A percentile compares a stretch with the other conserved stretches of the same genome.
Evolutionary conservation across 2,113 vertebrate species (phyloP).

Genomic region (Chamaea fasciata): DNA sequence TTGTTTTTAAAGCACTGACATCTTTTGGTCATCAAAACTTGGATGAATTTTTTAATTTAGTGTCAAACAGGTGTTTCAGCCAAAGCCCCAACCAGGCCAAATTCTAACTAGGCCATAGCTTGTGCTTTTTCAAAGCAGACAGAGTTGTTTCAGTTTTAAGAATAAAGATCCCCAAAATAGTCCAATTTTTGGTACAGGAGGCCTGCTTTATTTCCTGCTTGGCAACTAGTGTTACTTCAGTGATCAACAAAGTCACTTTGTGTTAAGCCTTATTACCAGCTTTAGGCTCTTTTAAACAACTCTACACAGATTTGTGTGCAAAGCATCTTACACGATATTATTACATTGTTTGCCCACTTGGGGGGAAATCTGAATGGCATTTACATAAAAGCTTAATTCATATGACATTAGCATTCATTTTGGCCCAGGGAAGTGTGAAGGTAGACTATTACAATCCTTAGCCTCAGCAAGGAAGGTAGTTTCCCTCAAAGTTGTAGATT

Average conservation of each 20-base stretch:
- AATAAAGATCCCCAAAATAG: not conserved
- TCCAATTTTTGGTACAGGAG: not conserved
- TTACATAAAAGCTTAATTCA: not conserved
- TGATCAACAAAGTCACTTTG: not conserved
- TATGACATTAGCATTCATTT: not conserved
- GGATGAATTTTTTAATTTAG: not conserved
- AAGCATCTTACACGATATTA: not conserved
- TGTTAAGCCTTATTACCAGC: not conserved
- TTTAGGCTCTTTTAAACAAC: not conserved
- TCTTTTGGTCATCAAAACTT: constrained; percentile 16
- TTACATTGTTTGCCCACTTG: not conserved
- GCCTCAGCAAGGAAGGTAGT: fast-evolving
- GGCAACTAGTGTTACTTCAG: not conserved
- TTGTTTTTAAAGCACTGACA: not conserved
- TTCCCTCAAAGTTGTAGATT: not conserved
- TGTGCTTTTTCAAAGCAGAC: not conserved
- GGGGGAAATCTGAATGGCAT: not conserved
- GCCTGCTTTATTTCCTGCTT: not conserved
- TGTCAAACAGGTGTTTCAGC: not conserved
- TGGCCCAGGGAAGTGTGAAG: not conserved
- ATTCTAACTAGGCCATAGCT: not conserved
- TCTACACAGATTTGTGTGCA: not conserved
- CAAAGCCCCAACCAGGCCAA: not conserved
- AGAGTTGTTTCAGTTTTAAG: not conserved
- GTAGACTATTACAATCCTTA: not conserved